phyloP scores from a whole-genome alignment of 2,888 invertebrate genomes.

The Cheilosia pagana region DNA sequence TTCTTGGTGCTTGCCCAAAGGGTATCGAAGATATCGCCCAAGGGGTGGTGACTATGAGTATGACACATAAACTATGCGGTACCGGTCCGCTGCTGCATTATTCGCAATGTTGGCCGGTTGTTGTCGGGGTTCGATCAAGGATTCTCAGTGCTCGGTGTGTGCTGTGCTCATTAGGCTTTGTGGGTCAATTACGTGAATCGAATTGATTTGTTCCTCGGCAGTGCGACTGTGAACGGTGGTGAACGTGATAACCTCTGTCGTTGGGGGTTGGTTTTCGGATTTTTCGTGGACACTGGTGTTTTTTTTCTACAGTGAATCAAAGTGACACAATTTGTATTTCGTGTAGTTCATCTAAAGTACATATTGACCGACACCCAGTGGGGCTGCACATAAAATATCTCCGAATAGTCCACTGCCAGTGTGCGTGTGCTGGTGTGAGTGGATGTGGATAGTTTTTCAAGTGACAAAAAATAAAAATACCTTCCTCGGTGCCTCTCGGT shows the following conservation, averaged over 20 bases:
- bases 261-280: conserved; percentile 19
- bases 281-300: conserved; percentile 21
- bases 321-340: conserved; percentile 59
- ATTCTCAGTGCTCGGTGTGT: conserved; percentile 39
- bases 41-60: conserved; percentile 19
- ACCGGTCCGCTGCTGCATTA: conserved; percentile 58
- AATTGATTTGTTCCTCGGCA: conserved; percentile 55
- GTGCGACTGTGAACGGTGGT: conserved; percentile 2
- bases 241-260: conserved; percentile 19
- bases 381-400: conserved; percentile 8
- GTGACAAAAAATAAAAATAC: background rate
- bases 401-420: background rate
- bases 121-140: conserved; percentile 3
- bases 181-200: conserved; percentile 72
- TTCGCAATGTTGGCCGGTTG: conserved; percentile 50
- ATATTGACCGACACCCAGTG: conserved; percentile 37
- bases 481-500: background rate
- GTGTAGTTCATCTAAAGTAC: conserved; percentile 12
- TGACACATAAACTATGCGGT: conserved; percentile 65
- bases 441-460: conserved; percentile 33
- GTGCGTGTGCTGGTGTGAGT: conserved; percentile 10
- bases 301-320: conserved; percentile 35
- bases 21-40: background rate
- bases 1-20: background rate
- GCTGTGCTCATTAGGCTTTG: conserved; percentile 60